phyloP scores from a whole-genome alignment of 2,888 invertebrate species.

The Drosophila melanocephala region DNA sequence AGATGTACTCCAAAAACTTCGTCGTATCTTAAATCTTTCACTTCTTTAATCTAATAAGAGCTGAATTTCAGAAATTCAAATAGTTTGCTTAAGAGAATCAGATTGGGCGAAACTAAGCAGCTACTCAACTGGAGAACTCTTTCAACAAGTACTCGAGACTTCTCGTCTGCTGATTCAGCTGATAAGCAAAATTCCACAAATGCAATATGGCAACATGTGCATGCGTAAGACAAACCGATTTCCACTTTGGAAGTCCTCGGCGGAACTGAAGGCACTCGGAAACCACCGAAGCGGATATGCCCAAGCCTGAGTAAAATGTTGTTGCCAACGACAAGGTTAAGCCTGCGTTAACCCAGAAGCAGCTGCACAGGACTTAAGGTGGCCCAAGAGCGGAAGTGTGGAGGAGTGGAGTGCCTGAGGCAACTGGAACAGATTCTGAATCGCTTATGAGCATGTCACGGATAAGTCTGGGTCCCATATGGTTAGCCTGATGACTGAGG shows the following conservation, averaged over 20 bases:
- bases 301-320: slow-evolving; percentile 16
- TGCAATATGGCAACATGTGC: slow-evolving; percentile 60
- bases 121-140: slow-evolving; percentile 11
- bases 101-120: background rate
- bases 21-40: background rate
- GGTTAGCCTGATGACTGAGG: slow-evolving; percentile 54
- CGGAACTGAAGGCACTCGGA: slow-evolving; percentile 45
- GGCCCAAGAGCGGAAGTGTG: background rate
- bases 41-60: background rate
- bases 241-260: slow-evolving; percentile 57
- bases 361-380: background rate
- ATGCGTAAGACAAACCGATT: slow-evolving; percentile 77
- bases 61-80: background rate
- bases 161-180: slow-evolving; percentile 1
- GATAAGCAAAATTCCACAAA: slow-evolving; percentile 37
- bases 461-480: slow-evolving; percentile 37
- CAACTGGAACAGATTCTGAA: slow-evolving; percentile 57
- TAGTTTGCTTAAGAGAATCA: background rate
- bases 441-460: slow-evolving; percentile 53
- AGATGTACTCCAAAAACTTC: background rate
- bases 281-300: slow-evolving; percentile 37
- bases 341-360: slow-evolving; percentile 25
- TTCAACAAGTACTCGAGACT: slow-evolving; percentile 9
- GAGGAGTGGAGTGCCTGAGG: slow-evolving; percentile 3
- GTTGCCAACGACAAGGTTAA: slow-evolving; percentile 72